Percentiles rank a stretch among this genome's conserved stretches.
phyloP scores from a whole-genome alignment of 2,113 vertebrate species.

The Notothenia coriiceps region DNA sequence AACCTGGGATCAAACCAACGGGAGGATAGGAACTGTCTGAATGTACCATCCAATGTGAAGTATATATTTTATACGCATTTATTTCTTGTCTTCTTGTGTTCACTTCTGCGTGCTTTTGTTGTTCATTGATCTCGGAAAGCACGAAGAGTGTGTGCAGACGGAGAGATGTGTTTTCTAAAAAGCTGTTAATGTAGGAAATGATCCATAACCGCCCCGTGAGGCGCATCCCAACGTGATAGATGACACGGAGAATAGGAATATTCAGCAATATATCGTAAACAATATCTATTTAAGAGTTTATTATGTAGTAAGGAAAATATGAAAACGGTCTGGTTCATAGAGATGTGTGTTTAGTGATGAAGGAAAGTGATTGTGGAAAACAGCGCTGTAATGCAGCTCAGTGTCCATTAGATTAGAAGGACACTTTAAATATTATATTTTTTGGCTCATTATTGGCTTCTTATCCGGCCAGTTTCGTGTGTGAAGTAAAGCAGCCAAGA shows the following conservation, averaged over 20 bases:
- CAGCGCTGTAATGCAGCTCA: background rate
- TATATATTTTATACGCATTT: constrained; percentile 60
- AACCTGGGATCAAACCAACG: background rate
- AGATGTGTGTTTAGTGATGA: background rate
- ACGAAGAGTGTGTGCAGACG: constrained; percentile 62
- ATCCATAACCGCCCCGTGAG: background rate
- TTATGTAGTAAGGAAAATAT: background rate
- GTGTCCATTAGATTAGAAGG: background rate
- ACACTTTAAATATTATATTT: background rate
- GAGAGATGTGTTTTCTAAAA: background rate
- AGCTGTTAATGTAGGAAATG: background rate
- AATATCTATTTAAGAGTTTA: background rate
- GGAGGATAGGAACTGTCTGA: constrained; percentile 63
- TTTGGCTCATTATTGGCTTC: background rate
- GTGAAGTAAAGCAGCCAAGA: too few species aligned
- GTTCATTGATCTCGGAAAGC: constrained; percentile 61
- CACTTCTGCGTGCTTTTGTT: constrained; percentile 25
- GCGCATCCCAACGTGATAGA: background rate
- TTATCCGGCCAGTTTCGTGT: too few species aligned
- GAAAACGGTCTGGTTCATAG: background rate
- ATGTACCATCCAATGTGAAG: constrained; percentile 86
- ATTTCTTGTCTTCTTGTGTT: constrained; percentile 30
- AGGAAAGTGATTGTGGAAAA: background rate
- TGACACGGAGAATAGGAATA: background rate
- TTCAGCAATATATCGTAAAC: background rate